phyloP scores from a whole-genome alignment of 2,113 vertebrate genomes.

The Pseudonaja textilis region DNA sequence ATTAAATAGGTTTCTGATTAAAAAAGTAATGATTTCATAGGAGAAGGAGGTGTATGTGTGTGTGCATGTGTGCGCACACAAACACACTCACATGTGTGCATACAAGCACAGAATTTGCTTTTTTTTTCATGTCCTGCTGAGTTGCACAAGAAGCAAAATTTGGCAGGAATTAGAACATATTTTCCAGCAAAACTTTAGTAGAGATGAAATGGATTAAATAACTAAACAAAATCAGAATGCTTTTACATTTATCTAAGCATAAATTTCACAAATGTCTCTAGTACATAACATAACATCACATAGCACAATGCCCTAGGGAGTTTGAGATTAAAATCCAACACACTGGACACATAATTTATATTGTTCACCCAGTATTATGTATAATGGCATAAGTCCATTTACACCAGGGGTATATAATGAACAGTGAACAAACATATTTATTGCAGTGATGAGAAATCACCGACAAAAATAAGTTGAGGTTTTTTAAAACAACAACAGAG shows the following conservation, averaged over 20 bases:
- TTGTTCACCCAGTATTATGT: neutral
- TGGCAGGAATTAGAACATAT: neutral
- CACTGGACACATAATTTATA: neutral
- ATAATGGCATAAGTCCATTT: neutral
- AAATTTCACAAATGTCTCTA: neutral
- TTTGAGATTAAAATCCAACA: neutral
- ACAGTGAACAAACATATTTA: neutral
- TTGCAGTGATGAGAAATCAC: neutral
- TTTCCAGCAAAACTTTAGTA: neutral
- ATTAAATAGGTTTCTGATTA: neutral
- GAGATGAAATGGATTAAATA: neutral
- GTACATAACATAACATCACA: neutral
- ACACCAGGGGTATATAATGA: neutral
- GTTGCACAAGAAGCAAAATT: neutral
- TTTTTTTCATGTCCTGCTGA: neutral
- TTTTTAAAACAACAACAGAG: neutral
- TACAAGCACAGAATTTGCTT: neutral
- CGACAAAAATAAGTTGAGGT: neutral
- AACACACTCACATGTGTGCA: neutral
- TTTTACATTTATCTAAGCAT: neutral
- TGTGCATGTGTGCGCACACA: neutral
- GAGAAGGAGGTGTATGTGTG: neutral
- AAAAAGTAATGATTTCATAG: neutral
- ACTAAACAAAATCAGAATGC: neutral
- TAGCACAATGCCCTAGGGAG: neutral